These are phyloP conservation scores for Manduca sexta DNA, from an alignment of 1,140 invertebrate genomes.

Conservation along the genomic window DNA sequence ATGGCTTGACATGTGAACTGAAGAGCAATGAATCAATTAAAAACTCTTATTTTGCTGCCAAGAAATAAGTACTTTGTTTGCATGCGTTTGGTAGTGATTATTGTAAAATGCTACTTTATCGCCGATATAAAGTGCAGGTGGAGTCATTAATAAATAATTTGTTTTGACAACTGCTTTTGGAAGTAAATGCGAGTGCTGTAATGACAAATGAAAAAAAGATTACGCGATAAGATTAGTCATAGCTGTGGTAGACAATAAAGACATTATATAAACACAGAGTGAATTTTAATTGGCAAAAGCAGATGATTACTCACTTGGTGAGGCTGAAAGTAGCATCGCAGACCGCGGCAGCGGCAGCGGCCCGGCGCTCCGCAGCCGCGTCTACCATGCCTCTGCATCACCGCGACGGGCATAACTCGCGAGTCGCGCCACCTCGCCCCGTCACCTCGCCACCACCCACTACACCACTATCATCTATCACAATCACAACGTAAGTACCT, in stretches of 20 bases:
- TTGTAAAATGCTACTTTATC: not conserved
- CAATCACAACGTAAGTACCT: constrained; percentile 38
- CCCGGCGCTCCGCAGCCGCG: constrained; percentile 66
- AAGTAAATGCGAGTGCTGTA: too few species aligned
- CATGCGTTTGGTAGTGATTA: not conserved
- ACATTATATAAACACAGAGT: too few species aligned
- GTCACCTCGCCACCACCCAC: constrained; percentile 27
- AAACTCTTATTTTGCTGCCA: constrained; percentile 20
- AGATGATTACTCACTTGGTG: constrained; percentile 65
- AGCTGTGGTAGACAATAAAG: too few species aligned
- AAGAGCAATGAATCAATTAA: constrained; percentile 50
- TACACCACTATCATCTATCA: constrained; percentile 42
- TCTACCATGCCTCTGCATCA: constrained; percentile 70
- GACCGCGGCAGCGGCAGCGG: constrained; percentile 49
- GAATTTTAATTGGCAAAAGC: too few species aligned
- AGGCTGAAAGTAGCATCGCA: constrained; percentile 49
- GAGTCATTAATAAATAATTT: not conserved
- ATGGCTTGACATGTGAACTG: constrained; percentile 45
- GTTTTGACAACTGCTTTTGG: too few species aligned
- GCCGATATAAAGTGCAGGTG: not conserved
- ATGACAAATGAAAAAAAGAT: too few species aligned
- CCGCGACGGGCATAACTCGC: constrained; percentile 60
- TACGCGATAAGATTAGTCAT: too few species aligned
- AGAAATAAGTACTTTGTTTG: constrained; percentile 6
- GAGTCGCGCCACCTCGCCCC: constrained; percentile 21